A percentile compares a stretch with the other conserved stretches of the same genome.
These are phyloP conservation scores for Leiothrix lutea DNA, from an alignment of 2,113 vertebrate genomes.

Conservation along the genomic window DNA sequence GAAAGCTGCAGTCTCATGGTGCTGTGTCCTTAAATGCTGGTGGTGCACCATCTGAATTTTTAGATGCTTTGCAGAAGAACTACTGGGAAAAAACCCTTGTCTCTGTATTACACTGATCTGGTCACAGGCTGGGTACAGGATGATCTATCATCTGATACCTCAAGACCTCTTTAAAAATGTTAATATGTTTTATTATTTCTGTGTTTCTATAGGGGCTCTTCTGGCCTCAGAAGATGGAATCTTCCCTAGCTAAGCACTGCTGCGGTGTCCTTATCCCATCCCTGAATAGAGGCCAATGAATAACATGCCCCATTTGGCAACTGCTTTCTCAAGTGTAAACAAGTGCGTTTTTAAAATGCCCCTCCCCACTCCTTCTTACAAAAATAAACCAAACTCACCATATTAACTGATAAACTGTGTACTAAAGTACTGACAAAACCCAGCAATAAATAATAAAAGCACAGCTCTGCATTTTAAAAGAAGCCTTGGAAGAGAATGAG, in stretches of 20 bases:
- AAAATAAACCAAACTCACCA: slow-evolving; percentile 8
- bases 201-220: background rate
- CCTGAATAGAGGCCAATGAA: background rate
- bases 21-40: background rate
- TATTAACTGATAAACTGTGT: background rate
- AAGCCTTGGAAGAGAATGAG: background rate
- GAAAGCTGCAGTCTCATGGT: background rate
- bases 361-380: background rate
- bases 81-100: background rate
- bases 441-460: slow-evolving; percentile 45
- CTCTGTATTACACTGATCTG: background rate
- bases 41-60: background rate
- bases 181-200: background rate
- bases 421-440: background rate
- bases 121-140: background rate
- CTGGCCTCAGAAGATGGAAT: background rate
- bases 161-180: background rate
- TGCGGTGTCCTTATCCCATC: background rate
- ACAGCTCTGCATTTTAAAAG: background rate
- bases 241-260: background rate
- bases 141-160: background rate
- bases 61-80: background rate
- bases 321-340: slow-evolving; percentile 34
- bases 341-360: background rate
- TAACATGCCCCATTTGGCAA: slow-evolving; percentile 40